Evolutionary conservation across 30 jellyfish, hydroid and myxozoan genomes (phyloP).

Genomic region (Pelagia noctiluca): DNA sequence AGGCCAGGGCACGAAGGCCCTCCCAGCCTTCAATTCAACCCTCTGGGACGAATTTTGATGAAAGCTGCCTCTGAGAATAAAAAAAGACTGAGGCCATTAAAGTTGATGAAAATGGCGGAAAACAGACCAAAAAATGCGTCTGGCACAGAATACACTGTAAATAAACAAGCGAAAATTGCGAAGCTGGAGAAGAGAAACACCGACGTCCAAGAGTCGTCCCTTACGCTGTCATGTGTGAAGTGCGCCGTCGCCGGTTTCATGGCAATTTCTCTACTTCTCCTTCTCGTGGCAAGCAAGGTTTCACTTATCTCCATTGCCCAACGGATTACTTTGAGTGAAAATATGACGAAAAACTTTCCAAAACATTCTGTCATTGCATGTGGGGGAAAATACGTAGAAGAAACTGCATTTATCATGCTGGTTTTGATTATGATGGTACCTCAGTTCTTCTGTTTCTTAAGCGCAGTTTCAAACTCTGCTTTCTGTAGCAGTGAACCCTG

Average conservation of each 20-base stretch:
- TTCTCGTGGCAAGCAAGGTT: slow-evolving; percentile 67
- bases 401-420: slow-evolving; percentile 70
- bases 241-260: slow-evolving; percentile 57
- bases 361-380: not conserved
- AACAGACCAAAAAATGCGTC: too few species aligned
- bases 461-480: slow-evolving; percentile 62
- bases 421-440: slow-evolving; percentile 77
- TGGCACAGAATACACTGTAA: slow-evolving; percentile 60
- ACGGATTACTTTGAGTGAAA: not conserved
- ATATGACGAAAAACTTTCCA: not conserved
- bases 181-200: slow-evolving; percentile 45
- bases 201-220: slow-evolving; percentile 40
- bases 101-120: too few species aligned
- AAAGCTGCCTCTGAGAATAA: too few species aligned
- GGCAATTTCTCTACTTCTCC: slow-evolving; percentile 32
- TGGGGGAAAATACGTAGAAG: not conserved
- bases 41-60: too few species aligned
- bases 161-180: slow-evolving; percentile 54
- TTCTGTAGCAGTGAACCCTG: slow-evolving; percentile 65
- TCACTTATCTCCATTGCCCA: slow-evolving; percentile 71
- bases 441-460: slow-evolving; percentile 50
- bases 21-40: too few species aligned
- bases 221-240: slow-evolving; percentile 42
- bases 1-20: too few species aligned
- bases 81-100: too few species aligned